Percentiles rank a stretch among this genome's conserved stretches.
phyloP scores from a whole-genome alignment of 2,113 vertebrate species.

The Bubo scandiacus region DNA sequence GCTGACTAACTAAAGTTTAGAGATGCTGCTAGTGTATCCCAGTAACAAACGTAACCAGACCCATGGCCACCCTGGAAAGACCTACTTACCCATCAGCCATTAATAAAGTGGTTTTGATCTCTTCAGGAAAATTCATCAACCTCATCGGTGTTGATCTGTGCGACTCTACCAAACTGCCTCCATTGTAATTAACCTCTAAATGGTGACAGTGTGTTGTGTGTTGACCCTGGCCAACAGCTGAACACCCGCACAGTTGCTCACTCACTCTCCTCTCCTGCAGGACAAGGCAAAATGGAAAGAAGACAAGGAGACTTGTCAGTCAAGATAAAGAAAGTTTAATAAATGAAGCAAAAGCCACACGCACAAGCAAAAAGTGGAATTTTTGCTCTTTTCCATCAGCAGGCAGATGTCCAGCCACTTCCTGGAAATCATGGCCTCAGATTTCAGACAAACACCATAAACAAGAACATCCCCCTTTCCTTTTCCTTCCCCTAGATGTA shows the following conservation, averaged over 20 bases:
- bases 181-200: background rate
- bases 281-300: background rate
- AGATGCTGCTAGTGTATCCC: background rate
- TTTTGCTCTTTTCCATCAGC: background rate
- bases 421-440: background rate
- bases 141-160: background rate
- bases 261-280: background rate
- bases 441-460: background rate
- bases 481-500: background rate
- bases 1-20: background rate
- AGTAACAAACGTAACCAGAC: background rate
- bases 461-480: fast-evolving
- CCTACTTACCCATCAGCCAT: background rate
- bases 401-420: background rate
- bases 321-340: background rate
- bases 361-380: background rate
- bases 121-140: background rate
- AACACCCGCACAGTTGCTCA: background rate
- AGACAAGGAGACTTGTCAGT: background rate
- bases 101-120: background rate
- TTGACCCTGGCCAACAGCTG: background rate
- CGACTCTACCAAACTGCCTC: background rate
- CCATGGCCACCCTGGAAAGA: background rate
- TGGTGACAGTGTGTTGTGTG: background rate
- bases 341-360: background rate